Percentiles rank a stretch among this genome's conserved stretches.
Conservation (phyloP, 2,113 vertebrate genomes). For the Apodemus sylvaticus region DNA sequence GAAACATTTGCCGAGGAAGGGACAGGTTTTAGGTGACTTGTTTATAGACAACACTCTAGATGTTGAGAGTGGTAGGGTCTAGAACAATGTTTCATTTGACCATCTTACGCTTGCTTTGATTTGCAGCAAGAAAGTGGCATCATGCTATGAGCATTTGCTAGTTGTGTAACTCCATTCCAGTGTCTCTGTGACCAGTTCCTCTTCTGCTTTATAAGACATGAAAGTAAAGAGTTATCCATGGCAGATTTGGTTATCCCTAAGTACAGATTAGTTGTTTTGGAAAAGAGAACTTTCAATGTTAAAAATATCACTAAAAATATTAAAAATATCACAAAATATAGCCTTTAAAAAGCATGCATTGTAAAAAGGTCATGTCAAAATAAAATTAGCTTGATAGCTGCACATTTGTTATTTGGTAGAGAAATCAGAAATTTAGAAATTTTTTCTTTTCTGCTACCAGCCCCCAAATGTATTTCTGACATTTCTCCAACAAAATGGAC, state of each 20-base stretch:
- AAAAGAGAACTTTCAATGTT: background rate
- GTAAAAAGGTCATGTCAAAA: background rate
- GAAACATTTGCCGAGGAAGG: background rate
- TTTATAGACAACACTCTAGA: background rate
- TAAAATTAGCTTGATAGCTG: background rate
- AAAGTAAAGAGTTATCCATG: background rate
- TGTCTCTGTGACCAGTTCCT: background rate
- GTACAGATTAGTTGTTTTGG: background rate
- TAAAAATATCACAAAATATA: background rate
- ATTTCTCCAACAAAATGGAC: background rate
- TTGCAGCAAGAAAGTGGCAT: background rate
- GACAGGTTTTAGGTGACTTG: background rate
- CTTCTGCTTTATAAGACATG: background rate
- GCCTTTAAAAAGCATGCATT: background rate
- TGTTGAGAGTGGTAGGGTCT: too few relatives aligned
- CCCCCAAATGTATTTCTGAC: background rate
- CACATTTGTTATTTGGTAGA: background rate
- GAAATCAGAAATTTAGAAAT: background rate
- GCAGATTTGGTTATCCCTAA: background rate
- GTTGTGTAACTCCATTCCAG: background rate
- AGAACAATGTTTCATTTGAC: background rate
- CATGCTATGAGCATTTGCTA: background rate
- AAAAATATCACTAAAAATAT: background rate
- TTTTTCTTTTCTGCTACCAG: background rate
- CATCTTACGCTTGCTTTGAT: fast-evolving